Percentiles rank a stretch among this genome's conserved stretches.
Conservation (phyloP, 2,888 invertebrate species). For the Isoperla grammatica region DNA sequence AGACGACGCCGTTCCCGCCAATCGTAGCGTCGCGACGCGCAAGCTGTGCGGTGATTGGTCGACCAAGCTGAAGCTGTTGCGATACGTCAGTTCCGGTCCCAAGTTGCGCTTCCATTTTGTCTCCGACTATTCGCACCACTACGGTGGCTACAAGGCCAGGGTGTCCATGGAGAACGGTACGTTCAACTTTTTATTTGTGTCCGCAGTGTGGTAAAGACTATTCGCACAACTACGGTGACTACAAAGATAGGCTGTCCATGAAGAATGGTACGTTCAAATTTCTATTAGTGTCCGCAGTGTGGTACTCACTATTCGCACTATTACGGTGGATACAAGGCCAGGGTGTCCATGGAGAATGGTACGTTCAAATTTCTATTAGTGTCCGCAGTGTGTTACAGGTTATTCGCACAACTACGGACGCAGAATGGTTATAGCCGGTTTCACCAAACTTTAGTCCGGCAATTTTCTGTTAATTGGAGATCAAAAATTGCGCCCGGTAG, state of each 20-base stretch:
- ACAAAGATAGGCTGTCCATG: constrained; percentile 64
- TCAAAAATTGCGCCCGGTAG: too few species aligned
- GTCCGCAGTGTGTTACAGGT: constrained; percentile 38
- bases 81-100: constrained; percentile 57
- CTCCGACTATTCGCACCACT: constrained; percentile 73
- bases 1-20: not conserved
- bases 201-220: too few species aligned
- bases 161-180: constrained; percentile 69
- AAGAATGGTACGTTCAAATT: constrained; percentile 60
- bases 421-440: too few species aligned
- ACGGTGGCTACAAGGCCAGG: constrained; percentile 66
- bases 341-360: constrained; percentile 49
- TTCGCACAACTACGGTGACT: constrained; percentile 69
- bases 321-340: too few species aligned
- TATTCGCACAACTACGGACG: too few species aligned
- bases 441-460: too few species aligned
- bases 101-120: constrained; percentile 61
- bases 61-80: constrained; percentile 65
- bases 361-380: constrained; percentile 41
- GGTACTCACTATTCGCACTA: constrained; percentile 38
- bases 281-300: too few species aligned
- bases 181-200: constrained; percentile 37
- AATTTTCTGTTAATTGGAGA: too few species aligned
- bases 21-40: constrained; percentile 15
- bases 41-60: constrained; percentile 71